Evolutionary conservation across 2,113 vertebrate genomes (phyloP).

Genomic region (Hyaena hyaena): DNA sequence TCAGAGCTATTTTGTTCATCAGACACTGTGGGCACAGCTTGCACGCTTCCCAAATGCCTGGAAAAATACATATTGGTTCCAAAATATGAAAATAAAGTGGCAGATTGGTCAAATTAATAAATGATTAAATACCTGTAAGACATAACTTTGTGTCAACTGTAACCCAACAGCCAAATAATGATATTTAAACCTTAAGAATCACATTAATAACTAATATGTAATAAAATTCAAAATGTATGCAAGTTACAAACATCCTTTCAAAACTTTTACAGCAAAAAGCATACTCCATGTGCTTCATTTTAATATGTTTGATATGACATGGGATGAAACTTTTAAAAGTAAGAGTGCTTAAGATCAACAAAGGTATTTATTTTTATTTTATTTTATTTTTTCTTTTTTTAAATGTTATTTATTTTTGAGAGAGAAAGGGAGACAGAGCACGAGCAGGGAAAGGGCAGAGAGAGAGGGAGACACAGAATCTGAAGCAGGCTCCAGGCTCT

Average conservation of each 20-base stretch:
- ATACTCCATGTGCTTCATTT: neutral
- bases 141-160: neutral
- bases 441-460: no score
- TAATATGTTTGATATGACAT: neutral
- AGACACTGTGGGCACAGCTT: neutral
- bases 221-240: conserved; percentile 21
- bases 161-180: neutral
- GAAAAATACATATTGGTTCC: neutral
- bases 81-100: conserved; percentile 49
- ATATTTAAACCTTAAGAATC: neutral
- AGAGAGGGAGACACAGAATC: no score
- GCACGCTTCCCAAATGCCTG: neutral
- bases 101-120: conserved; percentile 2
- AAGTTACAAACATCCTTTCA: conserved; percentile 16
- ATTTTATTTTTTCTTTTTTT: no score
- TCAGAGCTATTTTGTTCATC: neutral
- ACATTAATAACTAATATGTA: neutral
- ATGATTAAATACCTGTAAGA: conserved; percentile 24
- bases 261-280: neutral
- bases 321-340: neutral
- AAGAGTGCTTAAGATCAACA: neutral
- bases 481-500: no score
- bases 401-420: no score
- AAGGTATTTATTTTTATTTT: neutral
- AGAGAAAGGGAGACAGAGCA: no score